Evolutionary conservation across 2,888 invertebrate genomes (phyloP), one percentile per base, ranked within the genome.

Genomic region (Drosophila niveifrons): DNA sequence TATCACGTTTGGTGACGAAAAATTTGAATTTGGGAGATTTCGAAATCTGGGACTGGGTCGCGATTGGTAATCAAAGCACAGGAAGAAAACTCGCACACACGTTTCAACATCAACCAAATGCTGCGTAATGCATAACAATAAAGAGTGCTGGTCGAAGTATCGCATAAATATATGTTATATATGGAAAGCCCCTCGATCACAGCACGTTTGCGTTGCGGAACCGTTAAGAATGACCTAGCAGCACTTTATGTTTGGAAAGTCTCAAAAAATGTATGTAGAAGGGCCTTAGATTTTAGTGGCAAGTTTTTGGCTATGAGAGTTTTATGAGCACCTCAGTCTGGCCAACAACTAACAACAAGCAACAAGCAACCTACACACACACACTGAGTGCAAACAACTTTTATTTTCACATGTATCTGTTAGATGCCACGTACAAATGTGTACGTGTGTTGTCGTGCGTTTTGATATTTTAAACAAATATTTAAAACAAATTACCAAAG

Each of bases 401-500:
- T 82, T 80, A 87, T 82, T 85, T 85, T 85, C 85, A 85, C 85
- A 85, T 85, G 48, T 89, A 87, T 89, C 88, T 85, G 85, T 75
- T 89, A 85, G 89, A 87, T 87, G 52, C 89, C 84, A 87, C 83
- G 88, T 87, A 89, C 88, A 74, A 69, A 61, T 66, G 76, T 69
- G 73, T 80, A 89, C 89, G 88, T 89, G 89, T 81, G 88, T 87
- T 79, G 68, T 72, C 75, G 65, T 74, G 76, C 76, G 76, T 79
- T 84, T 78, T 87, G 88, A 86, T 86, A 82, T 82, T 86, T 86
- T 86, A 82, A 78, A 73, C 88, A 89, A 86, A 86, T 86, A 86
- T 87, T 86, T 86, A 80, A 85, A 86, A 84, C 89, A 89, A 87
- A 86, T 86, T 86, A 86, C 83, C 82, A 84, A 75, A 83, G 80